These are phyloP conservation scores for Iphiclides podalirius DNA, from an alignment of 2,888 invertebrate species.

Conservation along the genomic window DNA sequence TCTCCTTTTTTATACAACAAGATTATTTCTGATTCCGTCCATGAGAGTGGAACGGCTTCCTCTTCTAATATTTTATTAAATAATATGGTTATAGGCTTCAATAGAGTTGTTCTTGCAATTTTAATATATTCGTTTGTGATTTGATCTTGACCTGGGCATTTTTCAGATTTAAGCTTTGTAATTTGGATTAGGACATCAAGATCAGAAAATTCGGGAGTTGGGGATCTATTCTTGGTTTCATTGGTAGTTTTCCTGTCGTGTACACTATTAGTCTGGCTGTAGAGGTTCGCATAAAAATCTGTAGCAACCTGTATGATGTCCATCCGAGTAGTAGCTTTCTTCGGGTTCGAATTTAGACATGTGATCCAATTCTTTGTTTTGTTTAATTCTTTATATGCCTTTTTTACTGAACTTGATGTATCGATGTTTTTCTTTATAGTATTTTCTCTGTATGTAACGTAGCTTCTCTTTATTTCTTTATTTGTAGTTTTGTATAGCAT, in stretches of 20 bases:
- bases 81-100: conserved; percentile 24
- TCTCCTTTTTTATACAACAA: conserved; percentile 32
- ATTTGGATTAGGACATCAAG: conserved; percentile 25
- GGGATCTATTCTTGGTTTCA: no score
- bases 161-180: conserved; percentile 26
- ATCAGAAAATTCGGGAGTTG: conserved; percentile 21
- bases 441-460: conserved; percentile 22
- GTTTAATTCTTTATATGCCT: conserved; percentile 23
- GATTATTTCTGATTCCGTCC: conserved; percentile 30
- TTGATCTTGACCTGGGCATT: conserved; percentile 29
- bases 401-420: conserved; percentile 24
- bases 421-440: conserved; percentile 23
- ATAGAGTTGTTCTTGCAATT: conserved; percentile 20
- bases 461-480: conserved; percentile 27
- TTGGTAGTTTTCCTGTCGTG: neutral
- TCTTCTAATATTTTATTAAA: conserved; percentile 28
- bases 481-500: conserved; percentile 25
- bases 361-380: conserved; percentile 7
- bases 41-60: conserved; percentile 24
- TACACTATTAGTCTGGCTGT: neutral
- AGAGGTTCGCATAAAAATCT: neutral
- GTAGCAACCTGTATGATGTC: no score
- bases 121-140: conserved; percentile 30
- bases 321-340: neutral
- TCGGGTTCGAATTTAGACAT: neutral